Evolutionary conservation across 2,888 invertebrate species (phyloP).

Genomic region (Macaria notata): DNA sequence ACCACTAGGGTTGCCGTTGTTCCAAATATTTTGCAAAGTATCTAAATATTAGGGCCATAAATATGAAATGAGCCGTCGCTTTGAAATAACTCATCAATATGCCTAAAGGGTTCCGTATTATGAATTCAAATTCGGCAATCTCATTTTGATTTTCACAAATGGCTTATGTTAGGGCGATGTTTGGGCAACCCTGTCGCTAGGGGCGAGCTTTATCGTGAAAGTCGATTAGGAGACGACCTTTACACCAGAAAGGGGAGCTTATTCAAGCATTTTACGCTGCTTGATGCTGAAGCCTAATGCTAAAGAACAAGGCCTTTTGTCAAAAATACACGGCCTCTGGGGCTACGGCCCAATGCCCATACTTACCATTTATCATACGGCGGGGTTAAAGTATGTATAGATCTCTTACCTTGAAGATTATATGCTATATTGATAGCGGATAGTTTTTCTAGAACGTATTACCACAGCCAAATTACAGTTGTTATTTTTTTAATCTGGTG

Average conservation of each 20-base stretch:
- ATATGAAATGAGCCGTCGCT: no score
- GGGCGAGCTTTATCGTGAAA: constrained; percentile 31
- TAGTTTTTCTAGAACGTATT: no score
- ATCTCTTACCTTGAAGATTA: no score
- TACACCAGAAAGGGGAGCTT: constrained; percentile 27
- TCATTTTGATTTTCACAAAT: constrained; percentile 7
- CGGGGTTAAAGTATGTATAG: no score
- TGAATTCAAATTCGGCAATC: constrained; percentile 16
- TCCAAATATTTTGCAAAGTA: no score
- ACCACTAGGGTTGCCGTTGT: constrained; percentile 12
- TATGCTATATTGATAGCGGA: no score
- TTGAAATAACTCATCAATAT: constrained; percentile 9
- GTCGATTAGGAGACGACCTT: constrained; percentile 38
- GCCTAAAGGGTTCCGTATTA: neutral
- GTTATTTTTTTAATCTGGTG: no score
- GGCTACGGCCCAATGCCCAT: neutral
- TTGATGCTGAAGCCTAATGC: constrained; percentile 44
- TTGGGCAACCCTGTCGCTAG: constrained; percentile 25
- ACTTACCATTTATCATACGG: no score
- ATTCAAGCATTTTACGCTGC: constrained; percentile 35
- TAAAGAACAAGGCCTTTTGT: constrained; percentile 39
- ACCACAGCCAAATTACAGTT: no score
- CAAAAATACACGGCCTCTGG: no score
- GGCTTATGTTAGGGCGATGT: constrained; percentile 7
- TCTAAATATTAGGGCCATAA: no score